A percentile compares a stretch with the other conserved stretches of the same genome.
phyloP scores from a whole-genome alignment of 1,140 invertebrate species.

The Stegodyphus mimosarum region DNA sequence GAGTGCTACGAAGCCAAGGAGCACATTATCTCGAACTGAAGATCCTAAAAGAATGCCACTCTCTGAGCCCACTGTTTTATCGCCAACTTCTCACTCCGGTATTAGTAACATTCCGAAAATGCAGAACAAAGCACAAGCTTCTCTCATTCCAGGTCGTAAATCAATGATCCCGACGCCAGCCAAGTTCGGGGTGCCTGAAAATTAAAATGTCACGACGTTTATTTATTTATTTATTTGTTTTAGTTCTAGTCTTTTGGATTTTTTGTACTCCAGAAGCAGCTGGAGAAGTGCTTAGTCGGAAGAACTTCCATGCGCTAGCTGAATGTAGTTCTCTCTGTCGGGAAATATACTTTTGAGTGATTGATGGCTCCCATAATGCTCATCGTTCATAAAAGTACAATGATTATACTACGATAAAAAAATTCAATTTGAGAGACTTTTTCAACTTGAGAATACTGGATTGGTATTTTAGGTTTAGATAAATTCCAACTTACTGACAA shows the following conservation, averaged over 20 bases:
- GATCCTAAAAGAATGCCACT: neutral
- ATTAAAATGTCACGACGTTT: neutral
- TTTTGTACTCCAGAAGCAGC: too few relatives aligned
- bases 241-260: neutral
- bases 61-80: neutral
- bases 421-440: too few relatives aligned
- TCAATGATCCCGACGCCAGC: constrained; percentile 12
- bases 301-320: too few relatives aligned
- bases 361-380: too few relatives aligned
- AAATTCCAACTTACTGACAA: too few relatives aligned
- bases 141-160: neutral
- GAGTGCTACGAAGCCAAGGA: neutral
- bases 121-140: constrained; percentile 2
- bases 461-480: too few relatives aligned
- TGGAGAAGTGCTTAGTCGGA: too few relatives aligned
- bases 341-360: too few relatives aligned
- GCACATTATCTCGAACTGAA: neutral
- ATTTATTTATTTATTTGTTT: neutral
- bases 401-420: too few relatives aligned
- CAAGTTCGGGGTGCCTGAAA: neutral
- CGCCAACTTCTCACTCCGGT: neutral
- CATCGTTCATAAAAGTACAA: too few relatives aligned
- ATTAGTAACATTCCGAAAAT: constrained; percentile 1
- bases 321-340: too few relatives aligned
- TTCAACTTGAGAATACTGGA: too few relatives aligned